Percentiles rank a stretch among this genome's conserved stretches.
These are phyloP conservation scores for Diceros bicornis DNA, from an alignment of 2,797 vertebrate genomes.

Conservation along the genomic window DNA sequence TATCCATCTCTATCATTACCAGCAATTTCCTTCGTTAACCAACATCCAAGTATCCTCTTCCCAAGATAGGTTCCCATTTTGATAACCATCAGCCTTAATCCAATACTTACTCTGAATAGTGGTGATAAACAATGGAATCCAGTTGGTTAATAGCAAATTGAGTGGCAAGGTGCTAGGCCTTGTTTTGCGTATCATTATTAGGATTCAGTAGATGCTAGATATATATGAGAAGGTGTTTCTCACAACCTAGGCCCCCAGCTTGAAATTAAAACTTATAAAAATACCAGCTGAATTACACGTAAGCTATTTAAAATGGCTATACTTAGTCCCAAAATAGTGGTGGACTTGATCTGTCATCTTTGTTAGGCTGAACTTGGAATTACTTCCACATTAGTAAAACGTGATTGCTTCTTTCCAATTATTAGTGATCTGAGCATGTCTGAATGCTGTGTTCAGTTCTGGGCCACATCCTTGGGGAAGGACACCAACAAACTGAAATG, in stretches of 20 bases:
- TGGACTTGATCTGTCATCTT: background rate
- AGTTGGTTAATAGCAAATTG: background rate
- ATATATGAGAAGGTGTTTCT: background rate
- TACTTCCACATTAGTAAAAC: background rate
- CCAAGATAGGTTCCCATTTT: background rate
- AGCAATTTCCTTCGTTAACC: background rate
- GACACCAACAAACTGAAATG: background rate
- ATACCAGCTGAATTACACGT: background rate
- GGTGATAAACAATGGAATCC: background rate
- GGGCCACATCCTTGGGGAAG: background rate
- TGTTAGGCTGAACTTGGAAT: conserved; percentile 12
- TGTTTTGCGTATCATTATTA: background rate
- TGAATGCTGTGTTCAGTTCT: background rate
- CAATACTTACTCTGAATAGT: background rate
- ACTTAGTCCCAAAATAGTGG: background rate
- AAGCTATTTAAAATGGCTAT: background rate
- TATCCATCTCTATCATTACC: background rate
- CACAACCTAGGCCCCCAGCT: background rate
- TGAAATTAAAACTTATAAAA: conserved; percentile 15
- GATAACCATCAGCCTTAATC: background rate
- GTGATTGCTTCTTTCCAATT: background rate
- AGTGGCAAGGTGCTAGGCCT: background rate
- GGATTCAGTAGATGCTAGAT: background rate
- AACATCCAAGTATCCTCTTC: background rate
- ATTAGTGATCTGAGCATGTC: background rate